Base-by-base conservation (phyloP, 2,888 invertebrate species). In the Stenotaenia linearis region DNA sequence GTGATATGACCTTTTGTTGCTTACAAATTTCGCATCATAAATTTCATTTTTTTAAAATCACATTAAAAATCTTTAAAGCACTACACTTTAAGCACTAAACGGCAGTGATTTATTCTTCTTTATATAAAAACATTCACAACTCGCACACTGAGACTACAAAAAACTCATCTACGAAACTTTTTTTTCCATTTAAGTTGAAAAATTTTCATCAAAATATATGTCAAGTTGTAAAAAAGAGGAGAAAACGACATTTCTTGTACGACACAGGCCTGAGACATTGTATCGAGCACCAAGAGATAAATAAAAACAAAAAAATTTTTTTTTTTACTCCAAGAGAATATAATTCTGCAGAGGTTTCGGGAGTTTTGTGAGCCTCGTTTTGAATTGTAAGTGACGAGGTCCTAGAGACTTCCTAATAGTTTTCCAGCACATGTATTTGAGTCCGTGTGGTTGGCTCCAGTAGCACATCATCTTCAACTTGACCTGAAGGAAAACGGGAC, bases 401-500 rank as follows among this genome's bases (percentile, higher is more conserved):
- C 79, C 78, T 35, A 81, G 45, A 21, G 80, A 80, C 21, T 74
- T 50, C 7, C 81, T 77, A 0, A 81, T 79, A 2, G 80, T 61
- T 28, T 75, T 28, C 78, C 81, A 79, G 74, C 81, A 81, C 9
- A 81, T 61, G 75, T 80, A 79, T 25, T 80, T 80, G 61, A 84
- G 81, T 28, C 82, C 82, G 25, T 82, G 83, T 30, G 85, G 84
- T 77, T 84, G 82, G 30, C 82, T 82, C 85, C 85, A 85, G 79
- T 85, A 83, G 6, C 81, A 81, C 78, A 82, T 81, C 83, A 85
- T 82, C 28, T 82, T 82, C 30, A 81, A 78, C 80, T 85, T 85
- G 79, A 85, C 81, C 81, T 84, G 84, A 23, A 84, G 81, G 81
- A 85, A 85, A 45, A 85, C 84, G 9, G 84, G 84, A 3, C 85